Percentiles rank a stretch among this genome's conserved stretches.
These are phyloP conservation scores for Phyllotreta cruciferae DNA, from an alignment of 2,888 invertebrate genomes.

Conservation along the genomic window DNA sequence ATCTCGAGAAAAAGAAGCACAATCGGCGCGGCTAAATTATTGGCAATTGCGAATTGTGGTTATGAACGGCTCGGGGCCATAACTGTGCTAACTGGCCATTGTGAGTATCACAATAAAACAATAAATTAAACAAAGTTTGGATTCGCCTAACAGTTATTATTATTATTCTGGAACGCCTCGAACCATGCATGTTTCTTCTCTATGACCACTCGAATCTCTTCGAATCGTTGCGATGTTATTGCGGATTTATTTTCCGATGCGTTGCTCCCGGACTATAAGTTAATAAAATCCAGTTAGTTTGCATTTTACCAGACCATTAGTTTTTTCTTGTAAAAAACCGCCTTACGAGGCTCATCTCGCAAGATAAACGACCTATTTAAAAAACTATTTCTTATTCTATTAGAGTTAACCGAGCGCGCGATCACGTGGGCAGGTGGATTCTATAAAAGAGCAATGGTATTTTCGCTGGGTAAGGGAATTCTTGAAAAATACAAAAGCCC, in stretches of 20 bases:
- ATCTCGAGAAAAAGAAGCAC: constrained; percentile 4
- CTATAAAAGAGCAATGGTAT: constrained; percentile 2
- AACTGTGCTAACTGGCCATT: constrained; percentile 26
- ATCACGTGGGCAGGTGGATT: constrained; percentile 5
- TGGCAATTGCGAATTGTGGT: constrained; percentile 22
- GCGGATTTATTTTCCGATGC: too few species aligned
- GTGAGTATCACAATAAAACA: constrained; percentile 29
- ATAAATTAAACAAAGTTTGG: constrained; percentile 30
- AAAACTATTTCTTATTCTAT: constrained; percentile 16
- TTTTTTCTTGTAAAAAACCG: neutral
- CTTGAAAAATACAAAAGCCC: constrained; percentile 22
- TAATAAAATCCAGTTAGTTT: too few species aligned
- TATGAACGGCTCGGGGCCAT: constrained; percentile 18
- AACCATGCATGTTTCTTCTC: constrained; percentile 19
- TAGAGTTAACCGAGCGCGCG: neutral
- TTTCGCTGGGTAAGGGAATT: constrained; percentile 10
- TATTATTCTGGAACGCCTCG: constrained; percentile 27
- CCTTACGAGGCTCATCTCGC: constrained; percentile 9
- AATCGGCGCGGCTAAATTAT: constrained; percentile 21
- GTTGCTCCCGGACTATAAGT: too few species aligned
- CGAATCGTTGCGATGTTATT: too few species aligned
- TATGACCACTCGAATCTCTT: neutral
- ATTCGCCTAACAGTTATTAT: constrained; percentile 26
- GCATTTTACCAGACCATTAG: constrained; percentile 7
- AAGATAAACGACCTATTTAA: constrained; percentile 19